A percentile compares a stretch with the other conserved stretches of the same genome.
Conservation (phyloP, 2,113 vertebrate species). For the Parus major region DNA sequence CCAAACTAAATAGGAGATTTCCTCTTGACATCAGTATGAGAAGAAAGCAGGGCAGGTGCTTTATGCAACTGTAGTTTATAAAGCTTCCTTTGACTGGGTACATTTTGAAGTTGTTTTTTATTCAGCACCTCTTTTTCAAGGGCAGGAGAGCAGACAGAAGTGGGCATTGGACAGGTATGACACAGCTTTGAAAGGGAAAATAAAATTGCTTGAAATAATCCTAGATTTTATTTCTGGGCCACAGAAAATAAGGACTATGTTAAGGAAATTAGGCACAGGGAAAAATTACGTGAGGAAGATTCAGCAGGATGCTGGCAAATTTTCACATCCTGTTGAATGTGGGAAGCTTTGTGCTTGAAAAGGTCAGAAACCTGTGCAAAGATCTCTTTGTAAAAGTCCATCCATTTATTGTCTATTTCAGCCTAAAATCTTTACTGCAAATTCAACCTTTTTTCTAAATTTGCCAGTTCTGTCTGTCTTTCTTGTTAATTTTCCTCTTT, state of each 20-base stretch:
- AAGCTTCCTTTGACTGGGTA: background rate
- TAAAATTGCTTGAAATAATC: background rate
- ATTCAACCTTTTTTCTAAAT: background rate
- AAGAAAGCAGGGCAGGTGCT: background rate
- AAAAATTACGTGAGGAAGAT: background rate
- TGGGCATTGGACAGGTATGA: accelerated
- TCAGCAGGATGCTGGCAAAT: background rate
- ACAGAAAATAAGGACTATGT: background rate
- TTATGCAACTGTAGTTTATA: background rate
- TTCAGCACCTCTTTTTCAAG: background rate
- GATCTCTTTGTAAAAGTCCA: background rate
- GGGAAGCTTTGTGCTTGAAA: background rate
- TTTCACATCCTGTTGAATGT: accelerated
- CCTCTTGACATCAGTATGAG: background rate
- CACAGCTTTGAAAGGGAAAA: background rate
- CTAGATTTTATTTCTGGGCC: background rate
- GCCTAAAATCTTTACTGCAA: background rate
- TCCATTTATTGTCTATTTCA: background rate
- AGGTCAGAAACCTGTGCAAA: background rate
- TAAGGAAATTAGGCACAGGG: background rate
- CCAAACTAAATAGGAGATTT: background rate
- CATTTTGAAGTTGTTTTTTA: background rate
- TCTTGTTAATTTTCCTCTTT: background rate
- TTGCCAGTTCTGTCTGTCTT: background rate
- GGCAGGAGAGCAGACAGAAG: background rate